Evolutionary conservation across 2,888 invertebrate species (phyloP), one percentile per base, ranked within the genome.

Genomic region (Drosophila incognita): DNA sequence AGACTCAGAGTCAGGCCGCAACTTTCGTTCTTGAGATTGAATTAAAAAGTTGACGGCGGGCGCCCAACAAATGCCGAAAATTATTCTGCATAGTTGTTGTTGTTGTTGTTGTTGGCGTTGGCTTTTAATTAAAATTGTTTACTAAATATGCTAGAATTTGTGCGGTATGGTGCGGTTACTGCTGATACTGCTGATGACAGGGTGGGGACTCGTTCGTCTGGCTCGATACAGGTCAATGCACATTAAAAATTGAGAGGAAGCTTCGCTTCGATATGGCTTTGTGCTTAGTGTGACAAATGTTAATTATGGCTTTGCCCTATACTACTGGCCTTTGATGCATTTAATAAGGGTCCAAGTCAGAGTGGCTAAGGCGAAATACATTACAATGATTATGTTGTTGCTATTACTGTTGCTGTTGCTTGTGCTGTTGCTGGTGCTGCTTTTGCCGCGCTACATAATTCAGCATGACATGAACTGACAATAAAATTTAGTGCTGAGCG

Each of bases 401-500:
- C 51, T 58, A 13, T 56, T 21, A n/a, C 18, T 18, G 8, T 38
- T 2, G 18, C 18, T 71, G 65, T 31, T 27, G 21, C 21, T 42
- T 59, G 11, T 70, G 40, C 15, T 64, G 62, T 15, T 59, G 56
- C 51, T 57, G 29, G 29, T 71, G 57, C 49, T 79, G 64, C 72
- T 69, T 65, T 63, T 86, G 84, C 76, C 74, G 69, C 81, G 83
- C 85, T 90, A 91, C 87, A 92, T 92, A 91, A 92, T 91, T 92
- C 85, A 92, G 81, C 80, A 86, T 86, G 90, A 92, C 92, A 92
- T 89, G 88, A 90, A 92, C 92, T 91, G 91, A 92, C 91, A 92
- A 92, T 92, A 92, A 92, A 92, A 92, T 92, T 92, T 92, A 92
- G 89, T 92, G 90, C 91, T 91, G 91, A 91, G 89, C 91, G 89